A percentile compares a stretch with the other conserved stretches of the same genome.
Conservation (phyloP, 2,113 vertebrate genomes). For the Pogona vitticeps region DNA sequence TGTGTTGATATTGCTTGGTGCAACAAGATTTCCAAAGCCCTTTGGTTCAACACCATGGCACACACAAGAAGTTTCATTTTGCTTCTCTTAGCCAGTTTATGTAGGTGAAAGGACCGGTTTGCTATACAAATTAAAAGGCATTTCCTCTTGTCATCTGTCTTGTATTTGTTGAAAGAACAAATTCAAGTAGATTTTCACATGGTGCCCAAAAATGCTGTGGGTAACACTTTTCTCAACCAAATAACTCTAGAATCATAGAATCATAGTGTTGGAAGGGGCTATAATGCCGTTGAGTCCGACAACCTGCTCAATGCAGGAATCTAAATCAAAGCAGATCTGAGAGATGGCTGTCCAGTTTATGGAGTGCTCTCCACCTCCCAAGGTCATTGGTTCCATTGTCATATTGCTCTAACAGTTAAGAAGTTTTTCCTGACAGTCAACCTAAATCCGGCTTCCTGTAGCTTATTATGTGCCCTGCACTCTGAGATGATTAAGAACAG, state of each 20-base stretch:
- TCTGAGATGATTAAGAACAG: too few relatives aligned
- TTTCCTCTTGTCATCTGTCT: background rate
- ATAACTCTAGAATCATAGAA: background rate
- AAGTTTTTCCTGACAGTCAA: too few relatives aligned
- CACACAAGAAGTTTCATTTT: background rate
- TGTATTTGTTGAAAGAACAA: background rate
- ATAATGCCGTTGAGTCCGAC: too few relatives aligned
- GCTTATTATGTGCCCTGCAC: too few relatives aligned
- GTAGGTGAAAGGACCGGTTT: background rate
- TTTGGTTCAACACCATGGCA: background rate
- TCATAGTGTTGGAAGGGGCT: too few relatives aligned
- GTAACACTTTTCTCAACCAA: background rate
- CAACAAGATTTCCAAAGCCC: background rate
- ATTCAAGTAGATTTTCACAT: background rate
- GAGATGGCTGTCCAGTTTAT: too few relatives aligned
- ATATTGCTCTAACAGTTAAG: too few relatives aligned
- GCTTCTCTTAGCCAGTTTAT: background rate
- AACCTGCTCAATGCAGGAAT: too few relatives aligned
- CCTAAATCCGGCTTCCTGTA: too few relatives aligned
- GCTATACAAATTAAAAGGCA: background rate
- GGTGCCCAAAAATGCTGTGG: background rate
- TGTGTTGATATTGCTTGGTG: background rate
- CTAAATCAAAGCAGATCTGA: too few relatives aligned
- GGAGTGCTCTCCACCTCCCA: too few relatives aligned
- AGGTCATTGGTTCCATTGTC: too few relatives aligned